phyloP scores from a whole-genome alignment of 2,113 vertebrate genomes.

The Barbus barbus region DNA sequence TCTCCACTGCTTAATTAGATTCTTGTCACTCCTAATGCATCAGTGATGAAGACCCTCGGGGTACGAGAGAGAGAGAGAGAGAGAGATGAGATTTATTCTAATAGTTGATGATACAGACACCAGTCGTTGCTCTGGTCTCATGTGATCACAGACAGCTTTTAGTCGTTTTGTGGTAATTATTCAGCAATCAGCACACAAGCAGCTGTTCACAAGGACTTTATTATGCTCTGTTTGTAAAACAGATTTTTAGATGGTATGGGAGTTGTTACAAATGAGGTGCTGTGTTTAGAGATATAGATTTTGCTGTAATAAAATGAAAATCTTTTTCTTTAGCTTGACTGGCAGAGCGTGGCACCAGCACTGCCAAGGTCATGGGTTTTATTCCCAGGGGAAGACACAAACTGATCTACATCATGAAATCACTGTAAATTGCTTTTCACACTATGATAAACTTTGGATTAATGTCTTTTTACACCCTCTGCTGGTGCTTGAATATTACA shows the following conservation, averaged over 20 bases:
- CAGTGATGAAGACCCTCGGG: constrained; percentile 41
- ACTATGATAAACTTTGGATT: not conserved
- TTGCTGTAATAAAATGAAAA: not conserved
- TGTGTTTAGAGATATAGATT: not conserved
- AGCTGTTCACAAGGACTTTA: constrained; percentile 1
- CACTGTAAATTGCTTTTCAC: not conserved
- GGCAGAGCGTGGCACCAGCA: not conserved
- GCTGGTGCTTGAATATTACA: not conserved
- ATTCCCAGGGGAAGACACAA: not conserved
- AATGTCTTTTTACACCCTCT: not conserved
- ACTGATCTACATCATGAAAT: not conserved
- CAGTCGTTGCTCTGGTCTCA: constrained; percentile 29
- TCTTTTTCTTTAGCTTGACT: not conserved
- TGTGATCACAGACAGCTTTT: not conserved
- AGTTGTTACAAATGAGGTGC: not conserved
- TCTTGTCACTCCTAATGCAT: constrained; percentile 53
- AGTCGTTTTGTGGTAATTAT: constrained; percentile 4
- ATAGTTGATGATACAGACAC: constrained; percentile 31
- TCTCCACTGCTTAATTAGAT: constrained; percentile 53
- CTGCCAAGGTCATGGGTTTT: constrained; percentile 1
- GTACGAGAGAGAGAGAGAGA: not conserved
- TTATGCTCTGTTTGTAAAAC: constrained; percentile 22
- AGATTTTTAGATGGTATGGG: not conserved
- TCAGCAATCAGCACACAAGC: not conserved
- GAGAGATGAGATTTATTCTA: constrained; percentile 22